phyloP scores from a whole-genome alignment of 2,113 vertebrate species.

The Strix aluco region DNA sequence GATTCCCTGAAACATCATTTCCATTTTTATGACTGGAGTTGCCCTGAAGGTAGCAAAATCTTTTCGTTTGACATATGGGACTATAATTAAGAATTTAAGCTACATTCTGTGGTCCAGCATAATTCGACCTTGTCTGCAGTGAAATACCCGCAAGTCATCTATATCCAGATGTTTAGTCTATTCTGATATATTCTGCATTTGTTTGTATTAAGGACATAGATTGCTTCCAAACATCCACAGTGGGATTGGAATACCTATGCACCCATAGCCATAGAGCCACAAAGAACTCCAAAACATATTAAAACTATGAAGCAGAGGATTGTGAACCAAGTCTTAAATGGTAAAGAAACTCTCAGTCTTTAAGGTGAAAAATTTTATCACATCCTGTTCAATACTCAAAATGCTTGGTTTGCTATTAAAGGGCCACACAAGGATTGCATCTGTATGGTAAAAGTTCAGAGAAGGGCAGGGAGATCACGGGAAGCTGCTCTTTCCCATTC shows the following conservation, averaged over 20 bases:
- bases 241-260: not conserved
- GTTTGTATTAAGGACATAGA: not conserved
- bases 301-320: not conserved
- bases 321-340: not conserved
- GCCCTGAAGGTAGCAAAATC: not conserved
- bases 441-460: not conserved
- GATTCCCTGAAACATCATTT: not conserved
- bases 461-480: not conserved
- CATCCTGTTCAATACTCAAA: not conserved
- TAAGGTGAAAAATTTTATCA: not conserved
- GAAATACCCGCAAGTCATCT: not conserved
- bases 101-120: not conserved
- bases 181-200: not conserved
- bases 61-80: not conserved
- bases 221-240: not conserved
- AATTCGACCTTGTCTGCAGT: not conserved
- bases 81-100: not conserved
- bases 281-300: not conserved
- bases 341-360: not conserved
- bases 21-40: not conserved
- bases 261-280: not conserved
- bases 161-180: not conserved
- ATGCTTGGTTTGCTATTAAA: not conserved
- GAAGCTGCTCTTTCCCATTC: not conserved
- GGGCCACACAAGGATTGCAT: not conserved